Percentiles rank a stretch among this genome's conserved stretches.
phyloP scores from a whole-genome alignment of 2,888 invertebrate species.

The Andrena trimmerana region DNA sequence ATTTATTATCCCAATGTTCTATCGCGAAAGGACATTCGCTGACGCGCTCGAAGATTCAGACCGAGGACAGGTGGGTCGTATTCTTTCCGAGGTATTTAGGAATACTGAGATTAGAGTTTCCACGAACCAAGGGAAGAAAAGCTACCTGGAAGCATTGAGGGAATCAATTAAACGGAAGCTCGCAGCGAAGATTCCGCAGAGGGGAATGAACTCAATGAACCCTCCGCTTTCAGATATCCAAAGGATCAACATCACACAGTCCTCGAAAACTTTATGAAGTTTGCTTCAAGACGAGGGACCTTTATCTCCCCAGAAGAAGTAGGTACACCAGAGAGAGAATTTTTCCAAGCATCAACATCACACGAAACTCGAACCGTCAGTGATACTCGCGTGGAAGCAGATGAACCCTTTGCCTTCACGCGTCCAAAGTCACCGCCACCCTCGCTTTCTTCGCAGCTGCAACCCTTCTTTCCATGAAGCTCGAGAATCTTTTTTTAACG shows the following conservation, averaged over 20 bases:
- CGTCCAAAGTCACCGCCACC: background rate
- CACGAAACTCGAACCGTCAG: background rate
- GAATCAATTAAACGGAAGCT: background rate
- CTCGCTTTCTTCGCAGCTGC: background rate
- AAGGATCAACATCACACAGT: background rate
- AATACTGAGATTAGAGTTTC: no score
- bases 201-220: background rate
- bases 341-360: background rate
- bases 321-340: background rate
- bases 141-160: no score
- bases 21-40: no score
- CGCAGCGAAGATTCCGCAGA: no score
- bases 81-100: no score
- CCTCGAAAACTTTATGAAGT: background rate
- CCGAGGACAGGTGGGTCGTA: no score
- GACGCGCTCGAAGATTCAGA: no score
- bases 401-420: background rate
- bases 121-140: background rate
- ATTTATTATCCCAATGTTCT: slow-evolving; percentile 9
- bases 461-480: background rate
- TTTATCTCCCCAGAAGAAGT: background rate
- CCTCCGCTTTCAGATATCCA: background rate
- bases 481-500: background rate
- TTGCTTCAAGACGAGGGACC: background rate
- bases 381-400: background rate